A percentile compares a stretch with the other conserved stretches of the same genome.
Conservation (phyloP, 2,113 vertebrate genomes). For the Trachemys scripta region DNA sequence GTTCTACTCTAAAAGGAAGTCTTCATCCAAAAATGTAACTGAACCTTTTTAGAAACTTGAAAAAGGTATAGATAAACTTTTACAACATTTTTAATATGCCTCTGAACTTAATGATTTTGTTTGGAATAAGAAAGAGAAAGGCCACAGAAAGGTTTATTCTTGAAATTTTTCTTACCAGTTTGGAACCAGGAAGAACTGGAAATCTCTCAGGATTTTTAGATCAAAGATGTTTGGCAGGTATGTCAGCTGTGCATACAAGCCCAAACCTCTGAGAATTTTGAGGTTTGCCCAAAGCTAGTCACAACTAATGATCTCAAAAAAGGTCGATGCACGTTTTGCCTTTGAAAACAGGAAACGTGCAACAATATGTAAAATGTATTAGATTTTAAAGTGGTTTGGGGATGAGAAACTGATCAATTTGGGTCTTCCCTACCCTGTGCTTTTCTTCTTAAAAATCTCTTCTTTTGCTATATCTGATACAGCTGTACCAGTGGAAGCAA, state of each 20-base stretch:
- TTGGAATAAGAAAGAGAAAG: constrained; percentile 1
- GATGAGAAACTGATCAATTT: neutral
- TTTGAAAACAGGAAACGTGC: neutral
- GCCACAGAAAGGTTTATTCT: neutral
- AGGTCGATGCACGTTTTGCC: rapidly evolving
- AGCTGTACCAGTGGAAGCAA: neutral
- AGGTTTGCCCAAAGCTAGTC: neutral
- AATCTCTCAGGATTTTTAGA: neutral
- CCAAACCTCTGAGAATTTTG: neutral
- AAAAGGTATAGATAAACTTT: neutral
- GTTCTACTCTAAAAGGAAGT: neutral
- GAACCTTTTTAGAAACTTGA: neutral
- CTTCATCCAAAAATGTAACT: neutral
- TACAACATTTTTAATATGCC: neutral
- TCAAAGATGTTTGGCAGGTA: neutral
- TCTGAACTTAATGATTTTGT: neutral
- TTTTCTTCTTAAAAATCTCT: neutral
- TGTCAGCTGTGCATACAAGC: neutral
- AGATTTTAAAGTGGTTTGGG: neutral
- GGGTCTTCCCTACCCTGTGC: neutral
- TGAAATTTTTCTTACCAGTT: constrained; percentile 19
- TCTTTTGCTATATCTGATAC: neutral
- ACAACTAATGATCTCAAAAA: neutral
- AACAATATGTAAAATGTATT: neutral
- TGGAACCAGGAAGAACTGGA: neutral